These are phyloP conservation scores for Ostrea edulis DNA, from an alignment of 1,140 invertebrate species.

Conservation along the genomic window DNA sequence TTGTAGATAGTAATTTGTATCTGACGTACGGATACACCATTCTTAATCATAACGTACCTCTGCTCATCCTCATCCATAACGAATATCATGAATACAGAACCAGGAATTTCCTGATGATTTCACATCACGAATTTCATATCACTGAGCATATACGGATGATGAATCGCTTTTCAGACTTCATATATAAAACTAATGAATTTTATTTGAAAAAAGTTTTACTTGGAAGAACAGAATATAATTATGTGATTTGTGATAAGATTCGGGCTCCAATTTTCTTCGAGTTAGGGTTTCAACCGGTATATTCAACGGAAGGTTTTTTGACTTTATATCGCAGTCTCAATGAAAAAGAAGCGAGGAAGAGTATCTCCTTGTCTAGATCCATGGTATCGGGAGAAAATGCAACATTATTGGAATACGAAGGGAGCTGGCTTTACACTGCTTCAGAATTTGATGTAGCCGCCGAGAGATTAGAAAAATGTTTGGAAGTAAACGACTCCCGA, in stretches of 20 bases:
- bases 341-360: background rate
- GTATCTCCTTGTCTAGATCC: background rate
- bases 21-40: constrained; percentile 70
- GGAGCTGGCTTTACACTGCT: constrained; percentile 58
- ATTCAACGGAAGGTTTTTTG: constrained; percentile 16
- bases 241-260: constrained; percentile 47
- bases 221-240: constrained; percentile 46
- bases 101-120: background rate
- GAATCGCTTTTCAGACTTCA: constrained; percentile 51
- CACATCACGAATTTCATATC: constrained; percentile 28
- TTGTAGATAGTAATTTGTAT: constrained; percentile 70
- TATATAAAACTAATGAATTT: constrained; percentile 51
- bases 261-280: background rate
- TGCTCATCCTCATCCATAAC: constrained; percentile 69
- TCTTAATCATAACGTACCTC: constrained; percentile 70
- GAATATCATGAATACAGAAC: constrained; percentile 72
- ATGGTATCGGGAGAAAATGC: constrained; percentile 51
- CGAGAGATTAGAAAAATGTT: constrained; percentile 45
- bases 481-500: constrained; percentile 45
- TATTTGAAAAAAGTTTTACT: constrained; percentile 50
- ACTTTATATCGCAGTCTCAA: constrained; percentile 39
- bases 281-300: constrained; percentile 40
- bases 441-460: constrained; percentile 53
- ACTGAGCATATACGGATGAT: constrained; percentile 45
- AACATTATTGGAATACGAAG: constrained; percentile 61